phyloP scores from a whole-genome alignment of 2,113 vertebrate species.

The Muntiacus reevesi region DNA sequence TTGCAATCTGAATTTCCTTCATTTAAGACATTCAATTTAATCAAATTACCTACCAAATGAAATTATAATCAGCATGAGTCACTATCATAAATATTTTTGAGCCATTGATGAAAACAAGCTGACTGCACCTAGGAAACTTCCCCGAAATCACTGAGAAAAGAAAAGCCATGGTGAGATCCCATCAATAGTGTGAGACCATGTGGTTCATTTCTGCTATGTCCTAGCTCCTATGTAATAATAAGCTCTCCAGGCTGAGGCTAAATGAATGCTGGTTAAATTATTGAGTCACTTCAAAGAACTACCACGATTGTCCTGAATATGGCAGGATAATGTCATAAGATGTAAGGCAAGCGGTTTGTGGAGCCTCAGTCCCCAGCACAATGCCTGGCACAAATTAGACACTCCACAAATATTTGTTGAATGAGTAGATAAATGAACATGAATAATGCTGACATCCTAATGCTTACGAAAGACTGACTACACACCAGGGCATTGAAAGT shows the following conservation, averaged over 20 bases:
- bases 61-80: not conserved
- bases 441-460: not conserved
- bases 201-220: not conserved
- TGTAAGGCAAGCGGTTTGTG: not conserved
- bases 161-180: not conserved
- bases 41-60: not conserved
- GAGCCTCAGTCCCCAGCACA: not conserved
- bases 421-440: not conserved
- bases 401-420: not conserved
- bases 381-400: not conserved
- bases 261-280: not conserved
- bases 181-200: not conserved
- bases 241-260: not conserved
- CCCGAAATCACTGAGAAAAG: not conserved
- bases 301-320: not conserved
- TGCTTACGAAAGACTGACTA: not conserved
- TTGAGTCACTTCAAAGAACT: not conserved
- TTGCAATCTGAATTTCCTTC: not conserved
- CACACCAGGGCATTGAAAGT: not conserved
- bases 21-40: slow-evolving; percentile 14
- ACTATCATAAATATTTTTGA: slow-evolving; percentile 14
- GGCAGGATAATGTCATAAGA: not conserved
- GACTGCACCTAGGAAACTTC: not conserved
- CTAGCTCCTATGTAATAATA: not conserved
- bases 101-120: slow-evolving; percentile 25